Conservation (phyloP, 2,888 invertebrate species). For the Microctonus brassicae region DNA sequence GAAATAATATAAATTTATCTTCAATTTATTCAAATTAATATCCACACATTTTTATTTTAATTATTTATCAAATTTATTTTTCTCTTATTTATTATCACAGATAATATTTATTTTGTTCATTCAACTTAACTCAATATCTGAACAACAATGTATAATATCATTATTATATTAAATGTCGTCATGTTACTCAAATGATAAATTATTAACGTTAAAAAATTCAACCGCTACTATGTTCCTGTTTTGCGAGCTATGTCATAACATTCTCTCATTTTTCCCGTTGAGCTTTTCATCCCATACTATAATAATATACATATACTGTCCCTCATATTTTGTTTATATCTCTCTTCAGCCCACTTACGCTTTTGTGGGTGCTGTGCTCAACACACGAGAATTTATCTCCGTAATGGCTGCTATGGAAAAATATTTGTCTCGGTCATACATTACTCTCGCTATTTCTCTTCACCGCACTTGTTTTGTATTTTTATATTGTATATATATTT, state of each 20-base stretch:
- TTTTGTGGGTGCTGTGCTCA: background rate
- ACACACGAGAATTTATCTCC: conserved; percentile 45
- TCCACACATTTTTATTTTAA: too few relatives aligned
- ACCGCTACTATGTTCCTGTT: conserved; percentile 19
- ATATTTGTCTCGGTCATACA: conserved; percentile 39
- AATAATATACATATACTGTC: background rate
- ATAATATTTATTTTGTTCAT: background rate
- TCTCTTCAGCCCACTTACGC: conserved; percentile 8
- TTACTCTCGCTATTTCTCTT: conserved; percentile 18
- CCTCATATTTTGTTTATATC: conserved; percentile 12
- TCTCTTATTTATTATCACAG: too few relatives aligned
- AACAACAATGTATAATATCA: conserved; percentile 16
- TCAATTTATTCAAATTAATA: too few relatives aligned
- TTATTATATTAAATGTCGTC: conserved; percentile 18
- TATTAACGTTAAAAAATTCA: conserved; percentile 33
- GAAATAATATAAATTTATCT: too few relatives aligned
- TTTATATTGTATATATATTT: background rate
- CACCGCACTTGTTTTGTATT: background rate
- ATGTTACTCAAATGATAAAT: conserved; percentile 15
- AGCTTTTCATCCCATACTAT: conserved; percentile 16
- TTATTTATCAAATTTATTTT: too few relatives aligned
- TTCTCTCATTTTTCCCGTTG: conserved; percentile 9
- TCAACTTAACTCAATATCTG: background rate
- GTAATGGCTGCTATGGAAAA: conserved; percentile 43
- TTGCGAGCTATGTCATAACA: conserved; percentile 12